These are phyloP conservation scores for Lamellibrachia luymesi DNA, from an alignment of 1,140 invertebrate species.

Conservation along the genomic window DNA sequence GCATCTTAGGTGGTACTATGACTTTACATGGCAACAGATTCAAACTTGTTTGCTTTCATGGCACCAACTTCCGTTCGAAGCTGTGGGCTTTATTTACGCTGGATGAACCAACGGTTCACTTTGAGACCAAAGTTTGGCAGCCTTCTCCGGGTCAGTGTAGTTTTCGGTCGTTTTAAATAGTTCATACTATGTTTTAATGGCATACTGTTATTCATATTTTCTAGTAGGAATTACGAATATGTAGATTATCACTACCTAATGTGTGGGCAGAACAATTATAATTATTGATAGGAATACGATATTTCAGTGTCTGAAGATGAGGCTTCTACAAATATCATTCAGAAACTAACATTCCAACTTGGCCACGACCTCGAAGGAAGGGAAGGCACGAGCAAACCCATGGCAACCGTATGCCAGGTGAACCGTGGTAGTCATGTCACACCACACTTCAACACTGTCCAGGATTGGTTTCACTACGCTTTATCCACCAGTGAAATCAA, in stretches of 20 bases:
- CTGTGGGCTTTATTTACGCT: constrained; percentile 95
- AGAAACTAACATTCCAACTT: constrained; percentile 79
- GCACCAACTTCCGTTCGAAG: constrained; percentile 89
- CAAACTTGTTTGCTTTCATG: constrained; percentile 94
- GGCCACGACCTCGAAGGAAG: constrained; percentile 63
- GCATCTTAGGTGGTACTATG: constrained; percentile 77
- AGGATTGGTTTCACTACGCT: constrained; percentile 96
- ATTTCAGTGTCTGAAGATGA: not conserved
- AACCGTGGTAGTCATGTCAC: constrained; percentile 88
- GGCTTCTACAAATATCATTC: constrained; percentile 57
- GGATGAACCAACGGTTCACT: constrained; percentile 90
- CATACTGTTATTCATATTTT: not conserved
- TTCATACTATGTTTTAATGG: not conserved
- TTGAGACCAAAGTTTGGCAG: constrained; percentile 77
- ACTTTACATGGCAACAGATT: constrained; percentile 85
- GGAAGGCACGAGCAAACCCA: constrained; percentile 67
- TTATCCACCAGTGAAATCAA: constrained; percentile 91
- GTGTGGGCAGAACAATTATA: not conserved
- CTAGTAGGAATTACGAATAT: not conserved
- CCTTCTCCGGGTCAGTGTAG: constrained; percentile 37
- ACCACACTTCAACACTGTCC: constrained; percentile 87
- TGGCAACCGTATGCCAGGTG: constrained; percentile 89
- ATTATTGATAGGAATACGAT: not conserved
- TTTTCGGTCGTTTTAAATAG: not conserved
- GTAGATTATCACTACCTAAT: not conserved